Base-by-base conservation (phyloP, 1,140 invertebrate species). In the Parasteatoda tepidariorum region DNA sequence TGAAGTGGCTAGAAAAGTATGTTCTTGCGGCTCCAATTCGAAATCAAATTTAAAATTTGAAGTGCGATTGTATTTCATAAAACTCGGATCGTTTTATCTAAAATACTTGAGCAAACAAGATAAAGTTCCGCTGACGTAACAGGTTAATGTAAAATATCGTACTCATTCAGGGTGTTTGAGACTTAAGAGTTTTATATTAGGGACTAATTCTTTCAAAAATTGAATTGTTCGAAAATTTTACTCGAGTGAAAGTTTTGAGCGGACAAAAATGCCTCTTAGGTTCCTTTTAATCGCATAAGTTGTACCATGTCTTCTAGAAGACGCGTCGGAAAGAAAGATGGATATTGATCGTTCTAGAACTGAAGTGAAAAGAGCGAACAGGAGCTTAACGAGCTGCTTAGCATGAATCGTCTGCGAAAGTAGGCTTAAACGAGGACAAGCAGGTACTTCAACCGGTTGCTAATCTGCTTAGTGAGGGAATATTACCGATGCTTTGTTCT, bases 381-480 rank as follows among this genome's bases (percentile, higher is more conserved):
- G 28, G 57, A 54, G 28, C 73, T 75, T 75, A 75, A 75, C 73
- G 73, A 75, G 73, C 73, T 62, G 73, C 73, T 75, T 75, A 75
- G 57, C 73, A 75, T 75, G 26, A 75, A 75, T 75, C 73, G 57
- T 54, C 57, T n/a, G 55, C 28, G 33, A 75, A 75, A 75, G 73
- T 75, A 75, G 73, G 73, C 73, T 75, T 75, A 75, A 75, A 75
- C 31, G 57, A 57, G 55, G 73, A 75, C 73, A 75, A 62, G 30
- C 55, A 78, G 74, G 61, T 55, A 78, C 74, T 78, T 66, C 61
- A 78, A 66, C 34, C 74, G 66, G 74, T 59, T 78, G 74, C 74
- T 66, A 75, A 75, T 75, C 73, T 62, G 73, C 73, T 75, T 75
- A 75, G 28, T 13, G 55, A 6, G 22, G 24, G 73, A 62, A 75